A percentile compares a stretch with the other conserved stretches of the same genome.
Evolutionary conservation across 2,797 vertebrate species (phyloP).

Genomic region (Setipinna tenuifilis): DNA sequence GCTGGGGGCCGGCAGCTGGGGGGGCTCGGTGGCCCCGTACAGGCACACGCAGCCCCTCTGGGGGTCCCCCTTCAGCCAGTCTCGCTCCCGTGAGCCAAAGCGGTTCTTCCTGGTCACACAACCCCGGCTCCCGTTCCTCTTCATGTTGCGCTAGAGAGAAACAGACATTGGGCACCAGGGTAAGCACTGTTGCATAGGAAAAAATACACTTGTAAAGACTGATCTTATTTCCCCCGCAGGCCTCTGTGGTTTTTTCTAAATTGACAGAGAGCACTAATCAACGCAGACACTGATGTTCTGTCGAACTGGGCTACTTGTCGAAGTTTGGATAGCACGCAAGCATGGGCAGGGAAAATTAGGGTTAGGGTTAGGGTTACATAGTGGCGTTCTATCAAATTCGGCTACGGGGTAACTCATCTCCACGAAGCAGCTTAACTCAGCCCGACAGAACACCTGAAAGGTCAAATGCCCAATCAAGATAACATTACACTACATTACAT

Average conservation of each 20-base stretch:
- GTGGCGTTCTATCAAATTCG: too few relatives aligned
- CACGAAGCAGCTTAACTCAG: too few relatives aligned
- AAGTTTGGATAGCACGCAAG: too few relatives aligned
- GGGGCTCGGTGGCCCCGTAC: slow-evolving; percentile 75
- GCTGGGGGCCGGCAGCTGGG: slow-evolving; percentile 67
- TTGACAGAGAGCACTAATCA: not conserved
- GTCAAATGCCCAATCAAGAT: not conserved
- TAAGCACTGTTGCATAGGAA: too few relatives aligned
- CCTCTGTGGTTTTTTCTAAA: not conserved
- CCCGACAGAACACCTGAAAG: not conserved
- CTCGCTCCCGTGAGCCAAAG: slow-evolving; percentile 90
- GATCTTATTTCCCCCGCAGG: too few relatives aligned
- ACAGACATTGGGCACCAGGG: not conserved
- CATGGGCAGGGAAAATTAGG: too few relatives aligned
- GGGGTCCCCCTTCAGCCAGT: slow-evolving; percentile 88
- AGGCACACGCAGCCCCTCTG: slow-evolving; percentile 89
- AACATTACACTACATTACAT: too few relatives aligned
- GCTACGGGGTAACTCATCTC: too few relatives aligned
- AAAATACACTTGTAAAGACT: too few relatives aligned
- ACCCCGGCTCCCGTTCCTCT: slow-evolving; percentile 85
- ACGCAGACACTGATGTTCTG: not conserved
- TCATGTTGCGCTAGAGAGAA: slow-evolving; percentile 87
- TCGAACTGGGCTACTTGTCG: too few relatives aligned
- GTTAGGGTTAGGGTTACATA: too few relatives aligned
- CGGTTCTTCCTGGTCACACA: slow-evolving; percentile 85